These are phyloP conservation scores for Setophaga kirtlandii DNA, from an alignment of 2,113 vertebrate species.

Conservation along the genomic window DNA sequence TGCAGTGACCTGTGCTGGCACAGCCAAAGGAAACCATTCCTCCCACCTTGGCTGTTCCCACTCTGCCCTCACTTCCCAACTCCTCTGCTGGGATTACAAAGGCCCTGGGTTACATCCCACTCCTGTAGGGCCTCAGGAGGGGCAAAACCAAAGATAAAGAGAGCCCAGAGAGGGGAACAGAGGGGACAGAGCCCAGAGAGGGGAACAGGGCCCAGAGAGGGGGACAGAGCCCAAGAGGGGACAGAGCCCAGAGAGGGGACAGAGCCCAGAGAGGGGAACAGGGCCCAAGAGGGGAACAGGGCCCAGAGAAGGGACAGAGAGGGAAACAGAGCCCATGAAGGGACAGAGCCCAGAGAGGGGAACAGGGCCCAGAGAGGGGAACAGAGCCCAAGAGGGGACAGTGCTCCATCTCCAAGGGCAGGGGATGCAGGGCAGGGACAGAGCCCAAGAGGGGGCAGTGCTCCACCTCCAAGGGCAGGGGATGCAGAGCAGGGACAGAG, in stretches of 20 bases:
- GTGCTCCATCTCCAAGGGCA: not conserved
- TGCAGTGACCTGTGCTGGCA: accelerated
- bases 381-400: not conserved
- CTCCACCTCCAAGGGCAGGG: not conserved
- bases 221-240: not conserved
- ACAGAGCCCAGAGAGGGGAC: too few relatives aligned
- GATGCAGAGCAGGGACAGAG: not conserved
- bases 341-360: too few relatives aligned
- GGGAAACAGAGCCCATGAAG: too few relatives aligned
- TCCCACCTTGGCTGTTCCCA: not conserved
- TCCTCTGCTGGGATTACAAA: accelerated
- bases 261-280: too few relatives aligned
- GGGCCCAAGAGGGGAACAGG: too few relatives aligned
- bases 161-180: not conserved
- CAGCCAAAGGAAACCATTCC: not conserved
- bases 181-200: not conserved
- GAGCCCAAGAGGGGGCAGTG: not conserved
- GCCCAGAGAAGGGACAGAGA: too few relatives aligned
- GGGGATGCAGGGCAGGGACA: not conserved
- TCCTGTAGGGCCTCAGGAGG: not conserved
- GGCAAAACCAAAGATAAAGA: not conserved
- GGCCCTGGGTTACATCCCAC: not conserved
- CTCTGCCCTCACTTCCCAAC: not conserved
- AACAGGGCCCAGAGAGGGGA: too few relatives aligned
- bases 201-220: not conserved